Percentiles rank a stretch among this genome's conserved stretches.
These are phyloP conservation scores for Trematomus bernacchii DNA, from an alignment of 2,797 vertebrate species.

Conservation along the genomic window DNA sequence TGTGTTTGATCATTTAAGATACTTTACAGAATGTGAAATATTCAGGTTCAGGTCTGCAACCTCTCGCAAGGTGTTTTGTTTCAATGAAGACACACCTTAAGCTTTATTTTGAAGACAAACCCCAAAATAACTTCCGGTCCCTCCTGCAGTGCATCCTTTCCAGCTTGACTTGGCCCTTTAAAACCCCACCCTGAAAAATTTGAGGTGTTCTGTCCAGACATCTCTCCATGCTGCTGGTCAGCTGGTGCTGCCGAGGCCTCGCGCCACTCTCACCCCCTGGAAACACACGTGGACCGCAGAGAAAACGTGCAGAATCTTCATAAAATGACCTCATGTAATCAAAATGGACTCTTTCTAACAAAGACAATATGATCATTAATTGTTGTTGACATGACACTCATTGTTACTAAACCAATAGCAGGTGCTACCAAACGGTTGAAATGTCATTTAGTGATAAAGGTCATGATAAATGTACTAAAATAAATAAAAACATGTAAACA, in stretches of 20 bases:
- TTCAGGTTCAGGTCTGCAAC: too few relatives aligned
- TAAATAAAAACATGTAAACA: too few relatives aligned
- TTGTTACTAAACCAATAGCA: too few relatives aligned
- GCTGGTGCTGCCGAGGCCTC: slow-evolving; percentile 22
- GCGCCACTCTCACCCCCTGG: slow-evolving; percentile 4
- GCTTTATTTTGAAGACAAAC: slow-evolving; percentile 57
- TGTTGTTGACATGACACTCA: too few relatives aligned
- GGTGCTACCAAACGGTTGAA: too few relatives aligned
- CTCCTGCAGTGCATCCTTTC: not conserved
- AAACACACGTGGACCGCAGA: slow-evolving; percentile 10
- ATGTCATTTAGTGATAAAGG: too few relatives aligned
- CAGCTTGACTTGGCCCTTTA: slow-evolving; percentile 32
- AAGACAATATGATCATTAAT: too few relatives aligned
- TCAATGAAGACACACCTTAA: not conserved
- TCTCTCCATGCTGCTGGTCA: slow-evolving; percentile 54
- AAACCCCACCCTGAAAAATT: slow-evolving; percentile 78
- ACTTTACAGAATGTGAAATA: too few relatives aligned
- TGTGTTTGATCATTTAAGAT: too few relatives aligned
- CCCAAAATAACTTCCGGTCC: not conserved
- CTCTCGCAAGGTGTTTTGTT: too few relatives aligned
- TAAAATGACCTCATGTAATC: not conserved
- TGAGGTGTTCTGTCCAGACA: slow-evolving; percentile 63
- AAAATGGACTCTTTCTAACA: too few relatives aligned
- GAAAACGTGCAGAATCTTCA: not conserved
- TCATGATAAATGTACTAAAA: too few relatives aligned